Evolutionary conservation across 2,888 invertebrate species (phyloP).

Genomic region (Chelonus formosanus): DNA sequence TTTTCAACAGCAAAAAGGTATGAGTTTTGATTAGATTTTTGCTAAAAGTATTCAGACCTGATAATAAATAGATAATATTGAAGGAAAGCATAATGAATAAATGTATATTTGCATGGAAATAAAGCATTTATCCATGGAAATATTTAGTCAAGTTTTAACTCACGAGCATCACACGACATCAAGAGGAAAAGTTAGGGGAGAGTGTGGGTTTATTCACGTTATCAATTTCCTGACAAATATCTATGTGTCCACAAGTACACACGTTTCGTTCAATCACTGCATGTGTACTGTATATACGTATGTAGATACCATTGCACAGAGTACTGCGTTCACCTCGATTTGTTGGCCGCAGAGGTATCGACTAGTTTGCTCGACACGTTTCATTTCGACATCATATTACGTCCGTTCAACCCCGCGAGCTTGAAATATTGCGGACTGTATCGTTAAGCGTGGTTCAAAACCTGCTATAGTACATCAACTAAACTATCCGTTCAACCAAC

Average conservation of each 20-base stretch:
- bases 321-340: conserved; percentile 23
- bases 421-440: conserved; percentile 36
- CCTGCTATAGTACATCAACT: conserved; percentile 24
- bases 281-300: conserved; percentile 24
- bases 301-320: conserved; percentile 6
- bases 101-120: neutral
- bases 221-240: conserved; percentile 64
- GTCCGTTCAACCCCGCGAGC: conserved; percentile 35
- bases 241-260: conserved; percentile 54
- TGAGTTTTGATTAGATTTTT: too few relatives aligned
- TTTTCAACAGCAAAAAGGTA: too few relatives aligned
- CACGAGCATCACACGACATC: conserved; percentile 6
- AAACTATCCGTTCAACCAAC: conserved; percentile 30
- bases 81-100: neutral
- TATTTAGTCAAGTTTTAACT: conserved; percentile 22
- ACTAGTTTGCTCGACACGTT: conserved; percentile 37
- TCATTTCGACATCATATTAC: conserved; percentile 39
- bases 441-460: conserved; percentile 27
- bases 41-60: too few relatives aligned
- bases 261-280: conserved; percentile 26
- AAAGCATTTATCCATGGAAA: neutral
- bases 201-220: conserved; percentile 58
- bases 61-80: too few relatives aligned
- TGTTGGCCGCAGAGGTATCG: conserved; percentile 37
- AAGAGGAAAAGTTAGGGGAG: conserved; percentile 4